Evolutionary conservation across 1,140 invertebrate species (phyloP), one percentile per base, ranked within the genome.

Genomic region (Zeugodacus cucurbitae): DNA sequence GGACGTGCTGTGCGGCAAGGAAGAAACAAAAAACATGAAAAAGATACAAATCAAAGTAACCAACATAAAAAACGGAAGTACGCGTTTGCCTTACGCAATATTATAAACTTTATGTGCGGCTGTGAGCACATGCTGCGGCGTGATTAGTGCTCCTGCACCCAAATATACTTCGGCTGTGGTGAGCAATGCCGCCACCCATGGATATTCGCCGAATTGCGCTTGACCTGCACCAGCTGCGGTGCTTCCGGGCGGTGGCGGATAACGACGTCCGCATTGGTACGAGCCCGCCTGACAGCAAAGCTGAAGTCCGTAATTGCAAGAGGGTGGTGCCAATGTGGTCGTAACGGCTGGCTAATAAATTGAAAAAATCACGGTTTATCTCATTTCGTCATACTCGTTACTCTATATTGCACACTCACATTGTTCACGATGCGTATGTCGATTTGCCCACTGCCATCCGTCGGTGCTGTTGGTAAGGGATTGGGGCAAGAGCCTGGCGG

Each of bases 71-170:
- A 59, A 10, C 41, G 8, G 29, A 0, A n/a, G 4, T 14, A 48
- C 10, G 58, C 20, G 26, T 26, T 34, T 29, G 6, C 7, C 95
- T 95, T 94, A 96, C 96, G 94, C 89, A 88, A 95, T 95, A 85
- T 94, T 89, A 41, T 94, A 90, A 54, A 97, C 93, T 91, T 96
- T 95, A 90, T 97, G 96, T 34, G 96, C 96, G 2, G 95, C 96
- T 3, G 96, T 97, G 2, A 97, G 90, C 8, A 97, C 95, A 90
- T 96, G 95, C 32, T 94, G 94, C 20, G 94, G 90, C 89, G 95
- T 94, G 62, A 97, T 95, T 4, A 97, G 93, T 8, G 95, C 96
- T 10, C 96, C 96, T 22, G 95, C 96, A 26, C 96, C 96, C 58
- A 96, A 89, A 90, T 96, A 97, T 85, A 94, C 94, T 90, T 96